A percentile compares a stretch with the other conserved stretches of the same genome.
These are phyloP conservation scores for Hydrozoanthus gracilis DNA, from an alignment of 92 coral and sea anemone genomes.

Conservation along the genomic window DNA sequence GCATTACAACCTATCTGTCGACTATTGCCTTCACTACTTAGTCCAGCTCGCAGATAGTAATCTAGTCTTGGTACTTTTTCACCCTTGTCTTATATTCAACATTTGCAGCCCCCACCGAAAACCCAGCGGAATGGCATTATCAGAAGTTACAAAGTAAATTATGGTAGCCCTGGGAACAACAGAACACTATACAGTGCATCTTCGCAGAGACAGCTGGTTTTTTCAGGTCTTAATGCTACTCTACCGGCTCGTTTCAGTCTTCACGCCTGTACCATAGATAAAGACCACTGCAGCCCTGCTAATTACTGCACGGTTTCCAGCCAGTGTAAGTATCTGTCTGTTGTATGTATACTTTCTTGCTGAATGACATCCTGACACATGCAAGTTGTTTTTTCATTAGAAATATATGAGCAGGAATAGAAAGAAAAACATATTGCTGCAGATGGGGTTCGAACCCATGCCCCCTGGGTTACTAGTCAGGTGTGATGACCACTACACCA, in stretches of 20 bases:
- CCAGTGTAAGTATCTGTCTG: neutral
- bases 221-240: conserved; percentile 18
- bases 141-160: neutral
- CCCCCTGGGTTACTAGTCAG: too few species aligned
- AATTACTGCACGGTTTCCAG: neutral
- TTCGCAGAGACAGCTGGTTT: neutral
- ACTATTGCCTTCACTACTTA: too few species aligned
- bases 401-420: too few species aligned
- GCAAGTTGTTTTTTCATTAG: too few species aligned
- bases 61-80: neutral
- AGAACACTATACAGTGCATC: neutral
- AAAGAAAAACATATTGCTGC: too few species aligned
- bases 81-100: neutral
- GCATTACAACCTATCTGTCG: too few species aligned
- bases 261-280: conserved; percentile 20
- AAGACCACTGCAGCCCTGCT: neutral
- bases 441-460: too few species aligned
- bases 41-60: too few species aligned
- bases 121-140: conserved; percentile 16
- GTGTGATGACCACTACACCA: too few species aligned
- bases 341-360: too few species aligned
- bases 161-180: neutral
- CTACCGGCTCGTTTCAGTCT: neutral
- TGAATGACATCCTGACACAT: too few species aligned
- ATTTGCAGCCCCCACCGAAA: conserved; percentile 15